phyloP scores from a whole-genome alignment of 2,113 vertebrate species.

The Onychostruthus taczanowskii region DNA sequence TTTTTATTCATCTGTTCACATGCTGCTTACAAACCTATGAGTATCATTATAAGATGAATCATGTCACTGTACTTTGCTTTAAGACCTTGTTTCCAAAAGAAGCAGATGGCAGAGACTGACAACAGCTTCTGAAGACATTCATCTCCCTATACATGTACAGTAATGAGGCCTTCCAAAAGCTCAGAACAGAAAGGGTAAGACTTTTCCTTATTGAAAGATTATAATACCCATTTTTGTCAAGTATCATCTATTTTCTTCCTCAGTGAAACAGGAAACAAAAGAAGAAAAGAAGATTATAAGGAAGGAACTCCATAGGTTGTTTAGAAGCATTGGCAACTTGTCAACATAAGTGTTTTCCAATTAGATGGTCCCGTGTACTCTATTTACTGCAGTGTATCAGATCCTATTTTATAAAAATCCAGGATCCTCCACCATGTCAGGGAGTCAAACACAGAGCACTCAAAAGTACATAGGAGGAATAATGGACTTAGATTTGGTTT shows the following conservation, averaged over 20 bases:
- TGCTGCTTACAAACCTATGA: constrained; percentile 54
- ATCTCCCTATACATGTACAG: neutral
- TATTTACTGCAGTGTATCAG: neutral
- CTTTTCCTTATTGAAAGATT: neutral
- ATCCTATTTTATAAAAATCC: neutral
- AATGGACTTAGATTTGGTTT: neutral
- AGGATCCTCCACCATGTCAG: neutral
- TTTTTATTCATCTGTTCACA: constrained; percentile 41
- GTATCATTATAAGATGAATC: constrained; percentile 39
- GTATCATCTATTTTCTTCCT: neutral
- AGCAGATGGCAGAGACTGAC: constrained; percentile 54
- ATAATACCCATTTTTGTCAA: neutral
- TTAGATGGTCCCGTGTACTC: neutral
- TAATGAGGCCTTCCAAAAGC: neutral
- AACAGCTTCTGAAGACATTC: neutral
- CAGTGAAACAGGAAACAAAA: neutral
- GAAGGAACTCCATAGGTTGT: neutral
- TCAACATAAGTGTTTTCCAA: neutral
- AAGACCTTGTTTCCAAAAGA: constrained; percentile 35
- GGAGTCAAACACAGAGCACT: neutral
- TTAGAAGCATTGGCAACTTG: neutral
- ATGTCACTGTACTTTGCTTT: constrained; percentile 1
- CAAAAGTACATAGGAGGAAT: neutral
- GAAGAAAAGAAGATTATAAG: neutral
- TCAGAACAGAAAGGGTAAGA: neutral